Evolutionary conservation across 2,797 vertebrate genomes (phyloP).

Genomic region (Microcaecilia unicolor): DNA sequence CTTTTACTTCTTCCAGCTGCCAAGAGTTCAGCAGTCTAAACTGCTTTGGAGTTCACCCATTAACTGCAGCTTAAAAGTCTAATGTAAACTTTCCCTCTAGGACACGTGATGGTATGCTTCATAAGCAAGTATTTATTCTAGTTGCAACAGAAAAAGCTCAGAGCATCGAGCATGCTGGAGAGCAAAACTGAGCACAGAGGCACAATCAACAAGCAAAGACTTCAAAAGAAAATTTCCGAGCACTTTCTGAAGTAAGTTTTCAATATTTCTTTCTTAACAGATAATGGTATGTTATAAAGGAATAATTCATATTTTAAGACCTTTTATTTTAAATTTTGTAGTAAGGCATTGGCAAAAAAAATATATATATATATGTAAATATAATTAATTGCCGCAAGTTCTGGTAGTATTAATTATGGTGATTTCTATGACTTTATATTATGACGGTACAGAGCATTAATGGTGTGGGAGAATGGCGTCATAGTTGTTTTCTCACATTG

Average conservation of each 20-base stretch:
- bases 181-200: constrained; percentile 25
- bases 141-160: constrained; percentile 43
- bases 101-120: constrained; percentile 59
- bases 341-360: background rate
- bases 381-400: too few relatives aligned
- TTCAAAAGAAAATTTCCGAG: constrained; percentile 25
- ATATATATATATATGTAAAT: too few relatives aligned
- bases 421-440: too few relatives aligned
- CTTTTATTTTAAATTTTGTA: background rate
- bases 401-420: too few relatives aligned
- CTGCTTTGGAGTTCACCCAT: constrained; percentile 46
- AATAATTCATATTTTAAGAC: background rate
- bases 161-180: constrained; percentile 29
- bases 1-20: constrained; percentile 44
- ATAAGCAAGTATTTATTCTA: constrained; percentile 59
- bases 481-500: too few relatives aligned
- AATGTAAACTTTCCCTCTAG: constrained; percentile 56
- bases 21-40: constrained; percentile 47
- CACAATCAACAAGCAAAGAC: too few relatives aligned
- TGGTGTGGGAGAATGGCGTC: too few relatives aligned
- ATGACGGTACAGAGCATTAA: too few relatives aligned
- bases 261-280: background rate
- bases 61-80: constrained; percentile 43
- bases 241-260: constrained; percentile 41
- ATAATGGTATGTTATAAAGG: constrained; percentile 44